Percentiles rank a stretch among this genome's conserved stretches.
Evolutionary conservation across 2,888 invertebrate species (phyloP).

Genomic region (Hofmannophila pseudospretella): DNA sequence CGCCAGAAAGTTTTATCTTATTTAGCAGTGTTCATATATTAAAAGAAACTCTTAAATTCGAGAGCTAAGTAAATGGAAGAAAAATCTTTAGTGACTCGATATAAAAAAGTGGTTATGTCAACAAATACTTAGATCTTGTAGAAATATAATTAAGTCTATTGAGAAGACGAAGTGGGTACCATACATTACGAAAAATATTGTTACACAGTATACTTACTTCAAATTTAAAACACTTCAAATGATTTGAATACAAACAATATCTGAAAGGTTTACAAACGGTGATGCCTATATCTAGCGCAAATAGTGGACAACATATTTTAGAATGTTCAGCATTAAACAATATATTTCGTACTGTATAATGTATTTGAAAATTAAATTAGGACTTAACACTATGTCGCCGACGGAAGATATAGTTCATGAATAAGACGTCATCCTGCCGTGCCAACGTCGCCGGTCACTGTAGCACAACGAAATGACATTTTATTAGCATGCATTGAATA

Average conservation of each 20-base stretch:
- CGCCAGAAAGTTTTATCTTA: neutral
- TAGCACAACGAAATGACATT: conserved; percentile 46
- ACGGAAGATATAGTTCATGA: conserved; percentile 40
- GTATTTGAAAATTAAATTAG: conserved; percentile 24
- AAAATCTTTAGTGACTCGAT: conserved; percentile 39
- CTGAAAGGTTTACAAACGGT: too few species aligned
- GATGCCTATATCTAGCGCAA: too few species aligned
- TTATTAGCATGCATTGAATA: conserved; percentile 18
- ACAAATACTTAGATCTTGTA: conserved; percentile 21
- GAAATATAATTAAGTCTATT: conserved; percentile 16
- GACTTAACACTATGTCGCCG: conserved; percentile 32
- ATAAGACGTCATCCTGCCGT: conserved; percentile 45
- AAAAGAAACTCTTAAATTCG: neutral
- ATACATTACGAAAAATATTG: conserved; percentile 1
- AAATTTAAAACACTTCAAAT: too few species aligned
- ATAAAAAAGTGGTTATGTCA: conserved; percentile 30
- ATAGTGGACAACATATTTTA: too few species aligned
- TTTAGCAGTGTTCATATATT: neutral
- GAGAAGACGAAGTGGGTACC: conserved; percentile 37
- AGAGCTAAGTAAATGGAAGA: conserved; percentile 31
- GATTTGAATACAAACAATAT: too few species aligned
- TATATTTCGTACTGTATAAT: conserved; percentile 29
- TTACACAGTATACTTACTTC: too few species aligned
- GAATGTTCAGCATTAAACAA: too few species aligned
- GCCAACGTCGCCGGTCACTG: conserved; percentile 65